Evolutionary conservation across 2,113 vertebrate species (phyloP).

Genomic region (Orthonyx spaldingii): DNA sequence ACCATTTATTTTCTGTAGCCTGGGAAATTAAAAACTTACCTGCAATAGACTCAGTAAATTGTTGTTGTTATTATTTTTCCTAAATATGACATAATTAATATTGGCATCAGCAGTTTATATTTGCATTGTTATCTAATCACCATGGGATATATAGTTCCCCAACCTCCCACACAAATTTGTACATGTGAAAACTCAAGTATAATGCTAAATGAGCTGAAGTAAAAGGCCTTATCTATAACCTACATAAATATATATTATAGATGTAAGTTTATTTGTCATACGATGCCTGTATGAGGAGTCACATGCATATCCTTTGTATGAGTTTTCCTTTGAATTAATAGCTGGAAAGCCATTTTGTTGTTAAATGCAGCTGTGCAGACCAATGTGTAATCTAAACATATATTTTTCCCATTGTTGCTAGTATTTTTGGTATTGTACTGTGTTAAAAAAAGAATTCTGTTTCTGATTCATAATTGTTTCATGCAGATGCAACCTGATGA

Average conservation of each 20-base stretch:
- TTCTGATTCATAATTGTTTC: background rate
- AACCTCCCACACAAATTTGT: background rate
- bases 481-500: background rate
- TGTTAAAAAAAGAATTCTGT: background rate
- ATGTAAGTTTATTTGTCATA: background rate
- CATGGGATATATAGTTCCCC: background rate
- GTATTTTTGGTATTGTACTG: background rate
- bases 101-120: constrained; percentile 19
- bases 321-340: background rate
- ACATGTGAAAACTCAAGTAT: background rate
- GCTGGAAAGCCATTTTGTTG: background rate
- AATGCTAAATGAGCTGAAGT: background rate
- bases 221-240: background rate
- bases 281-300: background rate
- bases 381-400: background rate
- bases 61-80: constrained; percentile 11
- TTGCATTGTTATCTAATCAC: background rate
- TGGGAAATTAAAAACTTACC: constrained; percentile 60
- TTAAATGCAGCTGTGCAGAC: background rate
- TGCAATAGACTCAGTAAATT: constrained; percentile 6
- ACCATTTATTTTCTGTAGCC: constrained; percentile 36
- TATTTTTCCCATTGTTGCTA: background rate
- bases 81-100: constrained; percentile 26
- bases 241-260: background rate
- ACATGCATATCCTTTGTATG: background rate